These are phyloP conservation scores for Ceratotherium simum DNA, from an alignment of 2,113 vertebrate species.

Conservation along the genomic window DNA sequence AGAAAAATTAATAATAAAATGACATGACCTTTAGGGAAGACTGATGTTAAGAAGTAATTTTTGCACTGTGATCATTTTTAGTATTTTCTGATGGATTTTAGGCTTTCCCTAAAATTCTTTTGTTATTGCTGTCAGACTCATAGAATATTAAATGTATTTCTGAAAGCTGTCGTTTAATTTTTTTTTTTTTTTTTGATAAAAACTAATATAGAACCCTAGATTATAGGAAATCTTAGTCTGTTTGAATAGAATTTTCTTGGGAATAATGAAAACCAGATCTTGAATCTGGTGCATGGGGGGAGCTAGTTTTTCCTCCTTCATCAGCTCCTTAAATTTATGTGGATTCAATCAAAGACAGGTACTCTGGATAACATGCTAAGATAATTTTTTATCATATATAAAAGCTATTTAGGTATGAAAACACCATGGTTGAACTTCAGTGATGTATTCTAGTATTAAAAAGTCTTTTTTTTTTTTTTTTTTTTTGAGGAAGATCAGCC, in stretches of 20 bases:
- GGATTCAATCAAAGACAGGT: background rate
- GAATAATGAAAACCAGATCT: background rate
- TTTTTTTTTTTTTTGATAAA: constrained; percentile 7
- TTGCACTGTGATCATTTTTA: background rate
- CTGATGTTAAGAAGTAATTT: background rate
- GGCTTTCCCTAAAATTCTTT: background rate
- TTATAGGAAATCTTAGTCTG: constrained; percentile 17
- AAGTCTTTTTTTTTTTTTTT: background rate
- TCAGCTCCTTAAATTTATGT: background rate
- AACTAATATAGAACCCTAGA: background rate
- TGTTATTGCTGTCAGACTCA: background rate
- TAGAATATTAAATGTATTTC: constrained; percentile 27
- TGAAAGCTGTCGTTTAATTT: background rate
- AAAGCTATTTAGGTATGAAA: background rate
- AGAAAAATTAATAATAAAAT: constrained; percentile 26
- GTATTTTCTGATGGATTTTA: constrained; percentile 7
- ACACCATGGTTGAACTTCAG: background rate
- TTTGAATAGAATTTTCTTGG: constrained; percentile 31
- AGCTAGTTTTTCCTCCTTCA: background rate
- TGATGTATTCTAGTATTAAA: background rate
- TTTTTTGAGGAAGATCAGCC: too few species aligned
- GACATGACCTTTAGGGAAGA: background rate
- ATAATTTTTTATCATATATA: background rate
- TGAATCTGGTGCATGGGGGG: background rate
- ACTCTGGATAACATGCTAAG: background rate